Evolutionary conservation across 2,888 invertebrate genomes (phyloP), one percentile per base, ranked within the genome.

Genomic region (Drosophila lutescens): DNA sequence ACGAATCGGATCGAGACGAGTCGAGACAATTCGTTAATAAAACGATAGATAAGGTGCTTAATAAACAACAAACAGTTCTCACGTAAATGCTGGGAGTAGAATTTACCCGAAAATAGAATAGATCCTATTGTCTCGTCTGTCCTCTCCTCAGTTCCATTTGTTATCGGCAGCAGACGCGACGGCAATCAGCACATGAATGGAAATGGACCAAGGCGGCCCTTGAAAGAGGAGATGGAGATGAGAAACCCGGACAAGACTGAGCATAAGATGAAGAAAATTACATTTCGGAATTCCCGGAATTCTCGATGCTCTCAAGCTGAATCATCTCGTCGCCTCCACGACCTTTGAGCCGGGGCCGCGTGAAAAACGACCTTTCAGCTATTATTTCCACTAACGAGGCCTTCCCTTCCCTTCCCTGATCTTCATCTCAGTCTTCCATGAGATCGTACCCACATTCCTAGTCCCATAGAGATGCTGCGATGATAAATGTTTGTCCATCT

Each of bases 321-420:
- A 86, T 88, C 86, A 88, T 86, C 86, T 77, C 59, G 10, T 36
- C 40, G 51, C 73, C 51, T 55, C 63, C 82, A 76, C 83, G 86
- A 80, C 83, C 78, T 88, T 86, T 86, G 80, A 86, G 73, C 75
- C 62, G 65, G 70, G 74, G 44, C 75, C 84, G 88, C 86, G 84
- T 88, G 88, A 88, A 85, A 86, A 84, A 86, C 85, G 89, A 85
- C 85, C 85, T 85, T 88, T 85, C 85, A 79, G 69, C 87, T 66
- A 88, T 88, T 80, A 72, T 76, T 74, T 66, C 80, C 79, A 83
- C 88, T 84, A 84, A 84, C 88, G 72, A 83, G 88, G 72, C n/a
- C n/a, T 78, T 74, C 80, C 68, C 76, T 54, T 62, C 62, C 61
- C 34, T 38, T 43, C 20, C 30, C 40, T 53, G 46, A 47, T 47